These are phyloP conservation scores for Callimorpha dominula DNA, from an alignment of 2,888 invertebrate species.

Conservation along the genomic window DNA sequence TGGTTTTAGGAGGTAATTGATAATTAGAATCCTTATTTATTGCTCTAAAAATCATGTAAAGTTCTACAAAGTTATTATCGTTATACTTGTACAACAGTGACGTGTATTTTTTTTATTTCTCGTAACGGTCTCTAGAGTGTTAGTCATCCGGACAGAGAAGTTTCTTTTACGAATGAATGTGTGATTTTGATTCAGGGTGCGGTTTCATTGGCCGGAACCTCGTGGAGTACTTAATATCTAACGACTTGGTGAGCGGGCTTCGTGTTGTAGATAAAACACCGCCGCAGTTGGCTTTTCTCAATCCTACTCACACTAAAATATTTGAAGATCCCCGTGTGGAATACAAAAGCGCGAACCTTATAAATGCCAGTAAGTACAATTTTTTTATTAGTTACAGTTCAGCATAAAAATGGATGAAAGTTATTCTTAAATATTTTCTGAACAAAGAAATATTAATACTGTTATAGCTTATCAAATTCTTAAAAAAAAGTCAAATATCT, in stretches of 20 bases:
- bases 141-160: constrained; percentile 75
- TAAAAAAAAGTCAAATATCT: too few relatives aligned
- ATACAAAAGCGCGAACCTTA: constrained; percentile 96
- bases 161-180: constrained; percentile 58
- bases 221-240: constrained; percentile 92
- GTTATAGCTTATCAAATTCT: too few relatives aligned
- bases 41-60: neutral
- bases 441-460: too few relatives aligned
- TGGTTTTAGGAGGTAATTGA: constrained; percentile 81
- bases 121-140: constrained; percentile 76
- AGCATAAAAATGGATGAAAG: too few relatives aligned
- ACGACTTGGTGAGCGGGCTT: constrained; percentile 91
- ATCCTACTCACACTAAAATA: constrained; percentile 89
- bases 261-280: constrained; percentile 97
- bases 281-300: constrained; percentile 96
- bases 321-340: constrained; percentile 93
- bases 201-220: constrained; percentile 97
- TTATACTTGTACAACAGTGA: constrained; percentile 18
- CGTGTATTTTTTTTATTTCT: constrained; percentile 55
- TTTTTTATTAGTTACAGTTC: neutral
- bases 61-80: neutral
- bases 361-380: constrained; percentile 91
- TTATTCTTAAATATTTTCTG: too few relatives aligned
- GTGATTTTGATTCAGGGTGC: constrained; percentile 89
- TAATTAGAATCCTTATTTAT: constrained; percentile 6